Conservation (phyloP, 2,113 vertebrate genomes). For the Limnothrissa miodon region DNA sequence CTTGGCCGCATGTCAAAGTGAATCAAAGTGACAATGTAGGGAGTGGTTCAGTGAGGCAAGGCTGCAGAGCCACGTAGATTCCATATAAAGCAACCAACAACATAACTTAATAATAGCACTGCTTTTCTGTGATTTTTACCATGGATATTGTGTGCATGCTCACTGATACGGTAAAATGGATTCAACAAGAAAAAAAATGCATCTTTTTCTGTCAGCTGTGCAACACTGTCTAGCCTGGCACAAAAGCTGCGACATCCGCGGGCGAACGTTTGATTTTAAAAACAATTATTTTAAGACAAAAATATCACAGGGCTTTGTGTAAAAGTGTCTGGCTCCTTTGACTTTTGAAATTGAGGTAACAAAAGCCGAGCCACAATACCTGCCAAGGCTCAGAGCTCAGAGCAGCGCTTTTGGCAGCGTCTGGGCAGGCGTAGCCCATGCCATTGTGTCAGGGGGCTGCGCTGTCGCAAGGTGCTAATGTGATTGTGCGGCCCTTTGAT, state of each 20-base stretch:
- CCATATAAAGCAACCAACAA: not conserved
- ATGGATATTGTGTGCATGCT: not conserved
- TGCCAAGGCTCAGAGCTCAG: not conserved
- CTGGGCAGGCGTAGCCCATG: not conserved
- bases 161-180: not conserved
- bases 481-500: conserved; percentile 68
- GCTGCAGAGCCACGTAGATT: not conserved
- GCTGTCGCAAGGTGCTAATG: conserved; percentile 59
- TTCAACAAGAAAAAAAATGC: not conserved
- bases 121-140: not conserved
- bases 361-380: not conserved
- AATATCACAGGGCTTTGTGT: not conserved
- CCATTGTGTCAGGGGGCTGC: conserved; percentile 31
- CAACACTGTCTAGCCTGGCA: not conserved
- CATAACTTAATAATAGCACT: not conserved
- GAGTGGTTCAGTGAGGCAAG: not conserved
- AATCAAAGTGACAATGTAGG: not conserved
- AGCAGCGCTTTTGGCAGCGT: not conserved
- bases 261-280: not conserved
- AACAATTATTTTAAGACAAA: not conserved
- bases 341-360: not conserved
- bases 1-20: not conserved
- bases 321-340: not conserved
- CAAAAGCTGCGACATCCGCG: not conserved
- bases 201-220: not conserved